A percentile compares a stretch with the other conserved stretches of the same genome.
phyloP scores from a whole-genome alignment of 2,797 vertebrate genomes.

The Cichlasoma orientale region DNA sequence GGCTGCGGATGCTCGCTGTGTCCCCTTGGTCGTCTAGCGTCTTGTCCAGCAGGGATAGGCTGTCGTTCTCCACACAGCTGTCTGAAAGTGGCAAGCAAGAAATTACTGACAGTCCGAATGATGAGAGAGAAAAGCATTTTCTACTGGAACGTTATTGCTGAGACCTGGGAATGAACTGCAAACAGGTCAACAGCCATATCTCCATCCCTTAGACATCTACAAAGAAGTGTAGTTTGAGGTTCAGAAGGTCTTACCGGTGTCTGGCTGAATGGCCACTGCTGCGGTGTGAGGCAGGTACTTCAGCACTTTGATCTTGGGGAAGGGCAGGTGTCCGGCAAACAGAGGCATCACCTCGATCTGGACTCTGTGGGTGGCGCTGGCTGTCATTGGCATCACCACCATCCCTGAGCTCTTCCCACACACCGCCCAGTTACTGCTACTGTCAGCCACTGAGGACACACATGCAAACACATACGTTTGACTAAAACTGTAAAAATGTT shows the following conservation, averaged over 20 bases:
- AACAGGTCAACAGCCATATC: not conserved
- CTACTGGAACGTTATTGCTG: not conserved
- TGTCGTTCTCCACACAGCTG: constrained; percentile 95
- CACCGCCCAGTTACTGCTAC: constrained; percentile 98
- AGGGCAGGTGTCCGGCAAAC: constrained; percentile 92
- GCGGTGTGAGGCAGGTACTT: constrained; percentile 95
- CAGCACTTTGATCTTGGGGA: constrained; percentile 91
- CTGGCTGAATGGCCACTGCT: constrained; percentile 86
- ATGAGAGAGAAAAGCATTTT: not conserved
- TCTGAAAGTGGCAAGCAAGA: constrained; percentile 74
- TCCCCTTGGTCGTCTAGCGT: constrained; percentile 88
- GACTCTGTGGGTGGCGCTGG: constrained; percentile 88
- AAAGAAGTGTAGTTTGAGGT: not conserved
- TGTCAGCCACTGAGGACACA: constrained; percentile 88
- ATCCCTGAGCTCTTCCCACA: constrained; percentile 97
- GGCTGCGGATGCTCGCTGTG: constrained; percentile 88
- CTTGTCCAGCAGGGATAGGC: constrained; percentile 92
- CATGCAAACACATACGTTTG: not conserved
- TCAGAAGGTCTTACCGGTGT: constrained; percentile 85
- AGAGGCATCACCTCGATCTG: constrained; percentile 97
- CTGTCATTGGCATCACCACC: constrained; percentile 89
- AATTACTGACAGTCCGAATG: not conserved
- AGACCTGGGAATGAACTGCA: not conserved
- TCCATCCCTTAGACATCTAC: not conserved
- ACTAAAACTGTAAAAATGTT: not conserved